Conservation (phyloP, 1,140 invertebrate genomes). For the Nixonia krombeini region DNA sequence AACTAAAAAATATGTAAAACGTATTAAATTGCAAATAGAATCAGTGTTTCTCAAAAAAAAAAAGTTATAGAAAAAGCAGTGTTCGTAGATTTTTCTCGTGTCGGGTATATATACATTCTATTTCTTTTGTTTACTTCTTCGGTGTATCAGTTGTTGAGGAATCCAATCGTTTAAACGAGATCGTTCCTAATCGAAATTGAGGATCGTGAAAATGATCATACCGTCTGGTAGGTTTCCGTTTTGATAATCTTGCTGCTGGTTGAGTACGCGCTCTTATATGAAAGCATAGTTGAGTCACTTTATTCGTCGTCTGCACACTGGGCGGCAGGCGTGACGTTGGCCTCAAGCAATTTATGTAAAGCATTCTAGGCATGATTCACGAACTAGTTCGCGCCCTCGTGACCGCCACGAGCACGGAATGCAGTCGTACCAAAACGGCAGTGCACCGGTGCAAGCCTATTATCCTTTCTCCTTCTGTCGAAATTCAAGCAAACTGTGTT, state of each 20-base stretch:
- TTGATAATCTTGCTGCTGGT: conserved; percentile 1
- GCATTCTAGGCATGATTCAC: conserved; percentile 69
- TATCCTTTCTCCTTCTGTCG: conserved; percentile 11
- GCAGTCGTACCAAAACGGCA: conserved; percentile 30
- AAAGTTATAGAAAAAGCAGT: too few relatives aligned
- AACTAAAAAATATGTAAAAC: too few relatives aligned
- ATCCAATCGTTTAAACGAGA: neutral
- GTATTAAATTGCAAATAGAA: too few relatives aligned
- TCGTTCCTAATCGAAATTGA: neutral
- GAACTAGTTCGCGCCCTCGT: conserved; percentile 69
- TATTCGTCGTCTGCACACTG: conserved; percentile 25
- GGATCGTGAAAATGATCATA: neutral
- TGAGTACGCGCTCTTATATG: conserved; percentile 5
- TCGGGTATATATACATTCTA: too few relatives aligned
- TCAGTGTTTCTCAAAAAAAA: too few relatives aligned
- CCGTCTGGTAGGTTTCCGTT: conserved; percentile 6
- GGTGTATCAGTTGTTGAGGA: too few relatives aligned
- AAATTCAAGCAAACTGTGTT: conserved; percentile 2
- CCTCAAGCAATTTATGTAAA: conserved; percentile 68
- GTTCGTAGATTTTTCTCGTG: too few relatives aligned
- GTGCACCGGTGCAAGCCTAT: conserved; percentile 18
- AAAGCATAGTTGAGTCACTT: conserved; percentile 37
- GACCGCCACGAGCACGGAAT: conserved; percentile 60
- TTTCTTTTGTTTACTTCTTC: too few relatives aligned
- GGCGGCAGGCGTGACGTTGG: conserved; percentile 57